Evolutionary conservation across 2,888 invertebrate genomes (phyloP), one percentile per base, ranked within the genome.

Genomic region (Myopa testacea): DNA sequence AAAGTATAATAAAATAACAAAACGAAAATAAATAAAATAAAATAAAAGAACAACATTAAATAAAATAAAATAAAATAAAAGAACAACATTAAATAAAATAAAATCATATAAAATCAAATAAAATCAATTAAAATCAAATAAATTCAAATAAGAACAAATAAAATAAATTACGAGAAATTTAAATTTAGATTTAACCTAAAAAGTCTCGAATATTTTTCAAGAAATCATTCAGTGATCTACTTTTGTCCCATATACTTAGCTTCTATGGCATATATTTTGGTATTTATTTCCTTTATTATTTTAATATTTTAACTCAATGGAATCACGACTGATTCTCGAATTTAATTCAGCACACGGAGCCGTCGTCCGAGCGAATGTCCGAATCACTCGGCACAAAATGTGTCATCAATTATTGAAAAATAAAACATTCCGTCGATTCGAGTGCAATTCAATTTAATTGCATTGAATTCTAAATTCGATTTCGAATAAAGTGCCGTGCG

Each of bases 381-480:
- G 38, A 34, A 16, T 37, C 34, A 38, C 37, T 65, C 12, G 6
- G 7, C 38, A 38, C 37, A 65, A 65, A 8, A 7, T 37, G 10
- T 38, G 65, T 8, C 26, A 65, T 38, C 65, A 65, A 65, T 65
- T 38, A 65, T 70, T 70, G 6, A 37, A 70, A 55, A 70, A 55
- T 52, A 55, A 55, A 65, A 34, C 37, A 38, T 55, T 70, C 34
- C 26, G 12, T 70, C 5, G 34, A 70, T 55, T 70, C n/a, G 19
- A 37, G 1, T 55, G 52, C 34, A 55, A 26, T 70, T 52, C 37
- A 34, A 37, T 26, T 52, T 26, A 70, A 52, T 70, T 70, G 52
- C 52, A 70, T 52, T 70, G 70, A 52, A 70, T 70, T 70, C 70
- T 52, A 70, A 70, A 70, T 70, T 70, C 55, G 52, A 70, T 52